These are phyloP conservation scores for Cantharis rustica DNA, from an alignment of 2,888 invertebrate genomes.

Conservation along the genomic window DNA sequence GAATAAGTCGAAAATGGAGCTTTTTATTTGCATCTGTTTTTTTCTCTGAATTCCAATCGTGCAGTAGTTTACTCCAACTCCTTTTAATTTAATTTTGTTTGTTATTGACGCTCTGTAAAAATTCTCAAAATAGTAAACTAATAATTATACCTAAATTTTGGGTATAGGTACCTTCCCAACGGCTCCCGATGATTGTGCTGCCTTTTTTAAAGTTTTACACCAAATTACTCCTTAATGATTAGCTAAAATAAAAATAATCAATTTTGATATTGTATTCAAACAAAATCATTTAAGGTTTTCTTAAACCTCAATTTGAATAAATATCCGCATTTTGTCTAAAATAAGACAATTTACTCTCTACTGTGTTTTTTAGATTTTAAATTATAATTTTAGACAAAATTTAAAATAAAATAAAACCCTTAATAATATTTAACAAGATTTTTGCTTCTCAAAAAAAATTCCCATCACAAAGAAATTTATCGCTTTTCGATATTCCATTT, in stretches of 20 bases:
- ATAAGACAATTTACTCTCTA: neutral
- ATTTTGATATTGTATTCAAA: neutral
- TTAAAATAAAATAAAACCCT: neutral
- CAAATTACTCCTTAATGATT: neutral
- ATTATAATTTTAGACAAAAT: neutral
- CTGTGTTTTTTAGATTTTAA: neutral
- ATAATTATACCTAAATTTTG: neutral
- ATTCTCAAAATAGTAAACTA: neutral
- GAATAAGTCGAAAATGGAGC: neutral
- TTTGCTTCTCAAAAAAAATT: neutral
- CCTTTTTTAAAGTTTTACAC: neutral
- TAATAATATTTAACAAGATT: neutral
- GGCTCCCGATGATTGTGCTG: neutral
- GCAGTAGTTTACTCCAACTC: neutral
- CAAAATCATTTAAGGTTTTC: neutral
- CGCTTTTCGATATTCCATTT: neutral
- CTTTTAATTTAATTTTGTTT: neutral
- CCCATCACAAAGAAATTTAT: neutral
- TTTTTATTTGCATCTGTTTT: neutral
- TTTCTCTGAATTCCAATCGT: neutral
- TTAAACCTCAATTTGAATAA: neutral
- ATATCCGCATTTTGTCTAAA: neutral
- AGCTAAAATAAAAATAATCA: neutral
- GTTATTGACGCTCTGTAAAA: neutral
- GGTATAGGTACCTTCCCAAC: neutral